phyloP scores from a whole-genome alignment of 2,113 vertebrate species.

The Eurypyga helias region DNA sequence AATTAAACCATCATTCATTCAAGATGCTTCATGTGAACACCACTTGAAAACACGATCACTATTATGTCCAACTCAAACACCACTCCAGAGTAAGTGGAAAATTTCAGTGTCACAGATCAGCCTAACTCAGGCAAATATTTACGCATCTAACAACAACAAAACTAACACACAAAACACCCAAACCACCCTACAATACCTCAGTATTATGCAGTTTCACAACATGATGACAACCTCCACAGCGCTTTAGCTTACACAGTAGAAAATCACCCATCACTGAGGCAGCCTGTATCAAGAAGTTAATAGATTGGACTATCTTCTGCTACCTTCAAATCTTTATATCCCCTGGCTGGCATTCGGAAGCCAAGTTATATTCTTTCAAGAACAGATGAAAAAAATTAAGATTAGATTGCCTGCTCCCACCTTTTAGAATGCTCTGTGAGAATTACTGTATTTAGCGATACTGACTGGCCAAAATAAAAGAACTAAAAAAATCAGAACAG shows the following conservation, averaged over 20 bases:
- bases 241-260: background rate
- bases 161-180: background rate
- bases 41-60: background rate
- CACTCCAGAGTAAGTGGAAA: background rate
- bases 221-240: background rate
- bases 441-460: background rate
- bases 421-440: background rate
- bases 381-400: background rate
- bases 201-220: background rate
- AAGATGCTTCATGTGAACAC: background rate
- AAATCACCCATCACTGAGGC: background rate
- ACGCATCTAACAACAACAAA: background rate
- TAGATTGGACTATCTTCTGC: background rate
- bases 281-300: background rate
- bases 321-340: background rate
- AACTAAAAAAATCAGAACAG: background rate
- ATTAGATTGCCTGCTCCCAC: background rate
- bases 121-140: background rate
- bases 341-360: background rate
- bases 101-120: background rate
- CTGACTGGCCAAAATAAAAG: background rate
- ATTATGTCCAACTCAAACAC: background rate
- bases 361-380: background rate
- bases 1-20: background rate
- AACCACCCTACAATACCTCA: background rate